phyloP scores from a whole-genome alignment of 2,113 vertebrate genomes.

The Ariopsis seemanni region DNA sequence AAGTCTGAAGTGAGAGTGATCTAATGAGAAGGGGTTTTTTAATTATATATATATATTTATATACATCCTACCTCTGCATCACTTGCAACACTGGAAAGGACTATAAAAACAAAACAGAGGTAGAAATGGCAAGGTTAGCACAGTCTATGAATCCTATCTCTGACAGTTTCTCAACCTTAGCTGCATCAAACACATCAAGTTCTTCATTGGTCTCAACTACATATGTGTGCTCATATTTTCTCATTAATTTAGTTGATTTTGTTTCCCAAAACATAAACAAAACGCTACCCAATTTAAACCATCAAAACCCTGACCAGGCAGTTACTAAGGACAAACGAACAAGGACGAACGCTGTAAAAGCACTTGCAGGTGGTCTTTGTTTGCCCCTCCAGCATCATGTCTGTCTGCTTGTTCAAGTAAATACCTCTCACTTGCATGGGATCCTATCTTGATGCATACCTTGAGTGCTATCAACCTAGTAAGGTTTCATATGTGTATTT shows the following conservation, averaged over 20 bases:
- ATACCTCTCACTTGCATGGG: background rate
- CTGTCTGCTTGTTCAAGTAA: background rate
- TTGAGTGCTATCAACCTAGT: background rate
- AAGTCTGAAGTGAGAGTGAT: background rate
- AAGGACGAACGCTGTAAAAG: background rate
- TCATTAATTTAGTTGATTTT: background rate
- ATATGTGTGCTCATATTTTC: background rate
- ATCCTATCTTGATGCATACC: background rate
- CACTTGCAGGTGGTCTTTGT: background rate
- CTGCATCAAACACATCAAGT: background rate
- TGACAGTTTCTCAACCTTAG: background rate
- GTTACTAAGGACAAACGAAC: background rate
- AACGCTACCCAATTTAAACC: background rate
- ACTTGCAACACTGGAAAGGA: background rate
- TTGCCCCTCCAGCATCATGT: background rate
- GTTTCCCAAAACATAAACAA: background rate
- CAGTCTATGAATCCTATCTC: background rate
- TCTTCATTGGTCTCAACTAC: background rate
- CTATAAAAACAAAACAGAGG: background rate
- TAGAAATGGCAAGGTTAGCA: background rate
- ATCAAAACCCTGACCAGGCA: background rate
- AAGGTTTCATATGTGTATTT: background rate
- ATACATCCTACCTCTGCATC: background rate
- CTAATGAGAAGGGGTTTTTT: background rate
- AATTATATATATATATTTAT: too few species aligned